phyloP scores from a whole-genome alignment of 2,888 invertebrate genomes.

The Drosophila meridiana region DNA sequence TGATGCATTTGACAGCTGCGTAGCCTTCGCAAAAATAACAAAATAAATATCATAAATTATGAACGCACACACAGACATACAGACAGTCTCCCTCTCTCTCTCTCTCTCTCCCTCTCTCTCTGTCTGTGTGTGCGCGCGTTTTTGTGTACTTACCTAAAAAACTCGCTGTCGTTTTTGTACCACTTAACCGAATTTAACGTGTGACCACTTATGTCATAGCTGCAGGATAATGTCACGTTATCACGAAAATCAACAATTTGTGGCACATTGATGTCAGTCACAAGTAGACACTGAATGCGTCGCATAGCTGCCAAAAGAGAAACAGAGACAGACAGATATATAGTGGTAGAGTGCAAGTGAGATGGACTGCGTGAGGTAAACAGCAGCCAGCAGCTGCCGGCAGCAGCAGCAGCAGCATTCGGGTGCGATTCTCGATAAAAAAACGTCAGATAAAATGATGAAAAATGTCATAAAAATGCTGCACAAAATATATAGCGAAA shows the following conservation, averaged over 20 bases:
- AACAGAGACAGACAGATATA: conserved; percentile 7
- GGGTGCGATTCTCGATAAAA: conserved; percentile 37
- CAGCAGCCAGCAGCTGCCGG: conserved; percentile 16
- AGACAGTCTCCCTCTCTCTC: background rate
- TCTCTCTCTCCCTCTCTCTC: background rate
- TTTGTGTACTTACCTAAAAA: conserved; percentile 85
- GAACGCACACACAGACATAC: conserved; percentile 20
- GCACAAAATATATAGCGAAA: conserved; percentile 30
- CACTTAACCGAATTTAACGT: conserved; percentile 86
- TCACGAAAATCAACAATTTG: conserved; percentile 85
- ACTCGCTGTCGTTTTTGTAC: conserved; percentile 85
- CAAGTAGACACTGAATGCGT: conserved; percentile 77
- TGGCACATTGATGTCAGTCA: conserved; percentile 85
- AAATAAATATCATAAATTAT: conserved; percentile 74
- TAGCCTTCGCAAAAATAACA: conserved; percentile 49
- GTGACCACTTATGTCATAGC: conserved; percentile 85
- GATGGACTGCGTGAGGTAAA: conserved; percentile 3
- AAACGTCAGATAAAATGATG: conserved; percentile 73
- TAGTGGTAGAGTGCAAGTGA: conserved; percentile 4
- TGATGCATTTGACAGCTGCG: conserved; percentile 70
- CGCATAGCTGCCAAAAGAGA: conserved; percentile 60
- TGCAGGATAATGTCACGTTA: conserved; percentile 85
- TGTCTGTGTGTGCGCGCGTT: background rate
- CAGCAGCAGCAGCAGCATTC: conserved; percentile 15
- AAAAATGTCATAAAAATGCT: conserved; percentile 61